Percentiles rank a stretch among this genome's conserved stretches.
Evolutionary conservation across 2,113 vertebrate species (phyloP).

Genomic region (Scomber scombrus): DNA sequence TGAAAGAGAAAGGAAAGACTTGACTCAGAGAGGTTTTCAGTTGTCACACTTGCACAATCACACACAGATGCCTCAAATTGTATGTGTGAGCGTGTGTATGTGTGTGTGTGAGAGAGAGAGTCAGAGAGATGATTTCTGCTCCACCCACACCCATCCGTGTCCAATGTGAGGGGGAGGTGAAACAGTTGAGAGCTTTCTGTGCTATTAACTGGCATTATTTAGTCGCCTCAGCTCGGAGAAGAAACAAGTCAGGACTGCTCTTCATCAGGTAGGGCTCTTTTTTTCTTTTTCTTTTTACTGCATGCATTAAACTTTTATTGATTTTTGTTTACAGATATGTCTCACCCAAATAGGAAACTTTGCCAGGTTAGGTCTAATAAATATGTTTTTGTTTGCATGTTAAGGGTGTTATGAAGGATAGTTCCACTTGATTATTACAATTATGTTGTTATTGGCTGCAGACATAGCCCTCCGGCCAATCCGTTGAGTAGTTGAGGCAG

Average conservation of each 20-base stretch:
- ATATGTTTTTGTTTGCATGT: neutral
- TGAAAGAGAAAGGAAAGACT: constrained; percentile 18
- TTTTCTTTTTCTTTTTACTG: neutral
- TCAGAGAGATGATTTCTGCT: constrained; percentile 69
- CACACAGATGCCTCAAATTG: constrained; percentile 32
- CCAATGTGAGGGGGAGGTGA: constrained; percentile 81
- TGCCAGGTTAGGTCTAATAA: neutral
- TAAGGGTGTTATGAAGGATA: neutral
- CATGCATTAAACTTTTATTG: neutral
- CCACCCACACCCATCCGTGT: constrained; percentile 80
- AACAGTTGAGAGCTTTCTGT: constrained; percentile 68
- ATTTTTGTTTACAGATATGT: constrained; percentile 1
- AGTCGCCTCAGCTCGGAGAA: constrained; percentile 57
- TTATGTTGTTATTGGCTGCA: constrained; percentile 24
- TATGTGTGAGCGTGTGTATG: constrained; percentile 31
- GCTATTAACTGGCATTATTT: constrained; percentile 68
- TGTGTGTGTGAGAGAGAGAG: constrained; percentile 3
- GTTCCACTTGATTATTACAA: constrained; percentile 5
- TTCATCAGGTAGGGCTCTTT: constrained; percentile 66
- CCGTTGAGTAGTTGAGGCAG: neutral
- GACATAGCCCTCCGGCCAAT: constrained; percentile 6
- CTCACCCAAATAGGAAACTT: neutral
- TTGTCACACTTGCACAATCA: constrained; percentile 48
- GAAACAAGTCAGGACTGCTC: constrained; percentile 48
- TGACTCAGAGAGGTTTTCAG: constrained; percentile 13